phyloP scores from a whole-genome alignment of 1,140 invertebrate genomes.

The Pygmarrhopalites habei region DNA sequence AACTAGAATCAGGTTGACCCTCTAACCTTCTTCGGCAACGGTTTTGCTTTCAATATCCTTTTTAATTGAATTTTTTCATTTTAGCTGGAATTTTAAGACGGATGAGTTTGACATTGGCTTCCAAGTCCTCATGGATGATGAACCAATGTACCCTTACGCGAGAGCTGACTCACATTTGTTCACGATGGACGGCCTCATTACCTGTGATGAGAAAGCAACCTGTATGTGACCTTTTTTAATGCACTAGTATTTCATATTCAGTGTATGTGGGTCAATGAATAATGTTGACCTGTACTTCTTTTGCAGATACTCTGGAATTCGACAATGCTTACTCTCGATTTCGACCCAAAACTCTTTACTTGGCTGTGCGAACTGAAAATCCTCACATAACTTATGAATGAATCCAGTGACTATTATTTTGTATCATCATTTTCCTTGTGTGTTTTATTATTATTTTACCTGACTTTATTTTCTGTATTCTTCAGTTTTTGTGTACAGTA shows the following conservation, averaged over 20 bases:
- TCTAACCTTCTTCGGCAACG: background rate
- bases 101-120: background rate
- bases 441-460: too few species aligned
- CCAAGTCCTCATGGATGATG: background rate
- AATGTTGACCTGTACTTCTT: too few species aligned
- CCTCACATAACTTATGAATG: too few species aligned
- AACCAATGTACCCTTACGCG: background rate
- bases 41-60: too few species aligned
- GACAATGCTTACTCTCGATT: background rate
- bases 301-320: constrained; percentile 4
- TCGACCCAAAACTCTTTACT: background rate
- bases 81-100: constrained; percentile 4
- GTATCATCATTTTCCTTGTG: too few species aligned
- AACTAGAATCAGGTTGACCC: background rate
- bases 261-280: too few species aligned
- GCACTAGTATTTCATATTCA: too few species aligned
- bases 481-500: too few species aligned
- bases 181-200: background rate
- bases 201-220: background rate
- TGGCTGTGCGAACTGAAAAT: background rate
- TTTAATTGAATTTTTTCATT: too few species aligned
- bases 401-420: too few species aligned
- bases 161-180: background rate
- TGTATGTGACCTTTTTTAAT: too few species aligned
- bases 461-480: too few species aligned